Base-by-base conservation (phyloP, 2,888 invertebrate genomes). In the Endotricha flammealis region DNA sequence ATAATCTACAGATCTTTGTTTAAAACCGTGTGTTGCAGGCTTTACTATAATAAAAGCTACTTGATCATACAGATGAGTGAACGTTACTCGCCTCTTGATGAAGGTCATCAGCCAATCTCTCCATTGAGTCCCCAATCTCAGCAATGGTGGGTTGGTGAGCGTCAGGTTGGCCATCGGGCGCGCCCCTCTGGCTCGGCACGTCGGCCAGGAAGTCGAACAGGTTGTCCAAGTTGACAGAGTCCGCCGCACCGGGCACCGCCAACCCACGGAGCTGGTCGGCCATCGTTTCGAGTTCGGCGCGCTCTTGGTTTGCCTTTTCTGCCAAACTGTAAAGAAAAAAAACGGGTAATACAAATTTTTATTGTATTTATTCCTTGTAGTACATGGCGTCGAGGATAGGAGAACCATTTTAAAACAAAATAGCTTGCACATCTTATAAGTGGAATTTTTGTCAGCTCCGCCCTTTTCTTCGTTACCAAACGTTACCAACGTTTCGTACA, bases 141-240 rank as follows among this genome's bases (percentile, higher is more conserved):
- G 95, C 93, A 36, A 95, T 92, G 30, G 91, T 90, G 46, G 91
- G 91, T 46, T 89, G 87, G 56, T 88, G 89, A 8, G 85, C 88
- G 61, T 71, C 89, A 29, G 83, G 85, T 62, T 79, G 81, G 8
- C 86, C 83, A 37, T 87, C 87, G 1, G 85, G 82, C 11, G 87
- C 85, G n/a, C 83, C 83, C 0, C 82, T 57, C 39, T 78, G 78
- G 3, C 77, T 66, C 17, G 82, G 88, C 23, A 94, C 92, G 54
- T 96, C 96, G 0, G 95, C 94, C 12, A 96, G 86, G 79, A 96
- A 96, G 39, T 95, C 95, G 79, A 96, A 96, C 55, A 96, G 81
- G 73, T 95, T 95, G 74, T 96, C 96, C 57, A 96, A 79, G 68
- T 96, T 95, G 0, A 96, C 93, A 0, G 94, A 92, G 59, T 94